These are phyloP conservation scores for Hemiscyllium ocellatum DNA, from an alignment of 2,113 vertebrate genomes.

Conservation along the genomic window DNA sequence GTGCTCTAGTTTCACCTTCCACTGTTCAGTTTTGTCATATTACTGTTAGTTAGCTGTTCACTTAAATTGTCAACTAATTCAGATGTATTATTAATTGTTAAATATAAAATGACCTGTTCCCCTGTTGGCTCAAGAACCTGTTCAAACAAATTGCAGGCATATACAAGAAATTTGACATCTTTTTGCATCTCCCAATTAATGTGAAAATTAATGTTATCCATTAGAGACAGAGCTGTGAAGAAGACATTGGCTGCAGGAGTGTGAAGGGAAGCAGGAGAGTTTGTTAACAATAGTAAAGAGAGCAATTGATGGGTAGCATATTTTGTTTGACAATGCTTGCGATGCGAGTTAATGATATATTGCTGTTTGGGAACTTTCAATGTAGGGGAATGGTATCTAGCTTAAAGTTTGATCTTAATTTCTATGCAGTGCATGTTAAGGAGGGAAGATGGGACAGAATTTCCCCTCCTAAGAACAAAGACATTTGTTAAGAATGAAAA, in stretches of 20 bases:
- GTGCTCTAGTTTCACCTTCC: too few species aligned
- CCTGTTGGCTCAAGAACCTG: background rate
- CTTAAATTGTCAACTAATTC: background rate
- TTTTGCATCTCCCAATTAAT: background rate
- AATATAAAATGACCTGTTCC: background rate
- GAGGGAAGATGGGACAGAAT: too few species aligned
- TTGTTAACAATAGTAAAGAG: background rate
- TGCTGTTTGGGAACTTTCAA: too few species aligned
- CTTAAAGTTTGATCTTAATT: too few species aligned
- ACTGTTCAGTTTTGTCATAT: too few species aligned
- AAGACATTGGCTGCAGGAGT: background rate
- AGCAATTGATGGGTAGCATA: background rate
- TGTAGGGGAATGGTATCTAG: too few species aligned
- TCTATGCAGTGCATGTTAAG: too few species aligned
- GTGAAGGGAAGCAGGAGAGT: background rate
- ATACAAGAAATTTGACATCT: background rate
- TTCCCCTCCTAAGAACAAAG: too few species aligned
- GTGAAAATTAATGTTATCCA: background rate
- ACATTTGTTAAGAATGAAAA: too few species aligned
- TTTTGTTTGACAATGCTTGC: background rate
- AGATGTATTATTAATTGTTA: background rate
- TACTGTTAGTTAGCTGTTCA: background rate
- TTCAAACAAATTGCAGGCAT: background rate
- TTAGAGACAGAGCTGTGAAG: background rate
- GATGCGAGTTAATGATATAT: background rate